These are phyloP conservation scores for Martes martes DNA, from an alignment of 2,113 vertebrate genomes.

Conservation along the genomic window DNA sequence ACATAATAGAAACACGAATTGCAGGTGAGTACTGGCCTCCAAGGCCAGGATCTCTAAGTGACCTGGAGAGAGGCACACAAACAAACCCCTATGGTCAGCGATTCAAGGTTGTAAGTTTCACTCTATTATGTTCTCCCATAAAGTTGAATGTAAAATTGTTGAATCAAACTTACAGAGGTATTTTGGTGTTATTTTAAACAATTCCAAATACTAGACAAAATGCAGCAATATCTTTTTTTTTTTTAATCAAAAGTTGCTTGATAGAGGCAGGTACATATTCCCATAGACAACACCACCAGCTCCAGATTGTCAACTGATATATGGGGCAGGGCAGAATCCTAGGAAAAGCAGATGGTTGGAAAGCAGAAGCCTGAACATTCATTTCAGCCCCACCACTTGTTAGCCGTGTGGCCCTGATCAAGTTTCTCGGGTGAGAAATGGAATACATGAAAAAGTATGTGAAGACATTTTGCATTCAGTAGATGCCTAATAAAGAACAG, in stretches of 20 bases:
- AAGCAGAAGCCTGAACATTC: not conserved
- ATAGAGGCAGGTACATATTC: not conserved
- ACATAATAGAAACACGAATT: not conserved
- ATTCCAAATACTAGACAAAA: slow-evolving; percentile 14
- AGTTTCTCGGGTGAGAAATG: slow-evolving; percentile 13
- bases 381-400: not conserved
- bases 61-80: not conserved
- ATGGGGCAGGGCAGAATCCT: not conserved
- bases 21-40: not conserved
- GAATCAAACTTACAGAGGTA: not conserved
- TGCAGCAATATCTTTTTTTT: not conserved
- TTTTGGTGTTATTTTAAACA: not conserved
- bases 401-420: not conserved
- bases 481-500: not conserved
- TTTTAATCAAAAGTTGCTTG: not conserved
- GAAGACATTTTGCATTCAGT: not conserved
- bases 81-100: not conserved
- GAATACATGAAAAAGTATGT: not conserved
- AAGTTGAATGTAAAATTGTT: not conserved
- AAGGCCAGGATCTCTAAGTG: not conserved
- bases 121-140: not conserved
- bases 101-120: not conserved
- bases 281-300: not conserved
- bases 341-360: not conserved
- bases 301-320: not conserved